Evolutionary conservation across 92 coral and sea anemone genomes (phyloP), one percentile per base, ranked within the genome.

Genomic region (Phenganax subtilis): DNA sequence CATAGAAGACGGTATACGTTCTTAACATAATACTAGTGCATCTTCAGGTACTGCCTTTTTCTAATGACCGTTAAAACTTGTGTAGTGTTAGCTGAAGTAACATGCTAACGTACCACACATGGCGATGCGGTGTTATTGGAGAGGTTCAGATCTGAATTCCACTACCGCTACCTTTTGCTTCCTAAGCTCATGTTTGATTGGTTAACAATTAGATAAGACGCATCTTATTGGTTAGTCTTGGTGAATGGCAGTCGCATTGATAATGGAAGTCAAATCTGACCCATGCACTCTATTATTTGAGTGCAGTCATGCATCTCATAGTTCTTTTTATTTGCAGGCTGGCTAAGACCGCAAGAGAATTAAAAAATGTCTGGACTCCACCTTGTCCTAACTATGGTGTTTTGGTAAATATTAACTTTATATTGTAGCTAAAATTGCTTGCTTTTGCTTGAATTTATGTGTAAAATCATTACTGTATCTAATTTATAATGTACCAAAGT

Each of bases 331-430:
- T 30, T 59, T 60, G 10, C 53, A 79, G 83, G 83, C 51, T 79
- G 10, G 83, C 83, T 11, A 79, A 79, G 74, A 93, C 98, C 30
- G 88, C 90, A 16, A 88, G 94, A 52, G 98, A 93, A 55, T 89
- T 91, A 56, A 87, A 85, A 63, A 90, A 90, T 14, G 84, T 90
- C 16, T 93, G 98, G 98, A 84, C 85, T 51, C 98, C 98, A 57
- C 98, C 98, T 3, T 87, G 89, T 20, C 86, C 89, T 15, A 52
- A 79, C 31, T 93, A 93, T 71, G 94, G 92, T 61, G 90, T 84
- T 14, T 63, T 88, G 92, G 98, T 93, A 80, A 53, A 37, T 37
- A 37, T 37, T 37, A 54, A 6, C 12, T 57, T 37, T 37, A 37
- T 37, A 37, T 37, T 5, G 47, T 37, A 37, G 72, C 47, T 15